phyloP scores from a whole-genome alignment of 2,797 vertebrate genomes.

The Synanceia verrucosa region DNA sequence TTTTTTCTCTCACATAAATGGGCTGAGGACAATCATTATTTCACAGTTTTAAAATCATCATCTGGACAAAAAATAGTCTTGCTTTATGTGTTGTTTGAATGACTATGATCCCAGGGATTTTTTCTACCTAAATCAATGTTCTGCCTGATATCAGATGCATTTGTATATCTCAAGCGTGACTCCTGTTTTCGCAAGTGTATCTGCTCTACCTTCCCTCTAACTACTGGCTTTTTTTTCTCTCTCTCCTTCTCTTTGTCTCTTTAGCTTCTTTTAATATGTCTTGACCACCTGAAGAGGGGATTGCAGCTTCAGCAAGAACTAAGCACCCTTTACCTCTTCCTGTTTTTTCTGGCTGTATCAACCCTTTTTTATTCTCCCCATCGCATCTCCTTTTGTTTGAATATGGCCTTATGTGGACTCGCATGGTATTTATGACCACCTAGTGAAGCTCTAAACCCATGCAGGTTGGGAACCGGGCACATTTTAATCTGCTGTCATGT shows the following conservation, averaged over 20 bases:
- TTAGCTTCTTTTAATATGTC: conserved; percentile 95
- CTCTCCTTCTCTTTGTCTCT: conserved; percentile 86
- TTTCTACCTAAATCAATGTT: neutral
- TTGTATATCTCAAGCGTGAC: conserved; percentile 28
- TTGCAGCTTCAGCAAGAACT: conserved; percentile 91
- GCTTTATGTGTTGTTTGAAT: conserved; percentile 15
- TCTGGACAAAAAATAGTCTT: conserved; percentile 9
- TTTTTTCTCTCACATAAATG: neutral
- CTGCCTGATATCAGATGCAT: conserved; percentile 29
- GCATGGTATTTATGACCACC: conserved; percentile 81
- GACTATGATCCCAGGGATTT: neutral
- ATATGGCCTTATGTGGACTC: conserved; percentile 82
- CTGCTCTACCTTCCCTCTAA: conserved; percentile 85
- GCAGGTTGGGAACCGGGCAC: conserved; percentile 61
- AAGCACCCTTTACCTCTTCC: conserved; percentile 87
- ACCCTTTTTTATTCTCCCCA: conserved; percentile 71
- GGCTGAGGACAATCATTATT: neutral
- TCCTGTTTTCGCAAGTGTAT: conserved; percentile 20
- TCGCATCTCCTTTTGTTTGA: conserved; percentile 75
- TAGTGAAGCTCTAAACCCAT: conserved; percentile 59
- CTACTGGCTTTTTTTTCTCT: conserved; percentile 80
- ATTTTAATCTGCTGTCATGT: conserved; percentile 64
- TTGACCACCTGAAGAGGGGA: conserved; percentile 95
- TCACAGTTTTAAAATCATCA: conserved; percentile 9
- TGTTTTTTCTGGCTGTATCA: conserved; percentile 76